phyloP scores from a whole-genome alignment of 2,888 invertebrate species.

The Cryptocheilus praepositus region DNA sequence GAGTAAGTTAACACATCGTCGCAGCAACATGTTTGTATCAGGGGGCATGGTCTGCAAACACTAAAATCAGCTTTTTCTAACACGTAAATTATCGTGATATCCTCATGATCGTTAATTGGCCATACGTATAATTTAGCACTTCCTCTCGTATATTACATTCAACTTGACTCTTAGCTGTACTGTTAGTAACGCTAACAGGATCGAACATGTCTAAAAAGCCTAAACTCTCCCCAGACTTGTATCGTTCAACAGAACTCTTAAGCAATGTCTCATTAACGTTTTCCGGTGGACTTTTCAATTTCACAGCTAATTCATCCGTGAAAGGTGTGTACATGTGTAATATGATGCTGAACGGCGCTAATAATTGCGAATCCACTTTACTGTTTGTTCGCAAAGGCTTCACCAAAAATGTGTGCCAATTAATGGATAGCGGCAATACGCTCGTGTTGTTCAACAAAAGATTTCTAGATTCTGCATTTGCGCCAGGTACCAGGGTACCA shows the following conservation, averaged over 20 bases:
- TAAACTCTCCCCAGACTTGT: neutral
- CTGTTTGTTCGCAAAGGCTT: conserved; percentile 23
- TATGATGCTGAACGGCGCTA: conserved; percentile 55
- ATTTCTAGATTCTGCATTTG: conserved; percentile 43
- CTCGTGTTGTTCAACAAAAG: conserved; percentile 64
- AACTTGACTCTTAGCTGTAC: too few species aligned
- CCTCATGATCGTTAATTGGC: too few species aligned
- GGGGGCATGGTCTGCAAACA: too few species aligned
- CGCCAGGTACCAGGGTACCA: conserved; percentile 49
- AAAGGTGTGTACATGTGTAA: conserved; percentile 53
- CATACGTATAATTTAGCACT: too few species aligned
- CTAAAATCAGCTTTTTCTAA: too few species aligned
- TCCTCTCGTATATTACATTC: too few species aligned
- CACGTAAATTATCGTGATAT: too few species aligned
- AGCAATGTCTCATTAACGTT: conserved; percentile 13
- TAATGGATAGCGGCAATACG: conserved; percentile 57
- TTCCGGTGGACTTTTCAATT: neutral
- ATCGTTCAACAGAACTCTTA: conserved; percentile 9
- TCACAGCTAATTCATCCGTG: conserved; percentile 27
- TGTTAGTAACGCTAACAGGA: too few species aligned
- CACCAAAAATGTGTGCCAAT: conserved; percentile 65
- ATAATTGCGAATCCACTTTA: conserved; percentile 8
- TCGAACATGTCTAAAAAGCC: too few species aligned
- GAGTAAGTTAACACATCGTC: too few species aligned
- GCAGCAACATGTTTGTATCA: too few species aligned